phyloP scores from a whole-genome alignment of 2,113 vertebrate species.

The Morphnarchus princeps region DNA sequence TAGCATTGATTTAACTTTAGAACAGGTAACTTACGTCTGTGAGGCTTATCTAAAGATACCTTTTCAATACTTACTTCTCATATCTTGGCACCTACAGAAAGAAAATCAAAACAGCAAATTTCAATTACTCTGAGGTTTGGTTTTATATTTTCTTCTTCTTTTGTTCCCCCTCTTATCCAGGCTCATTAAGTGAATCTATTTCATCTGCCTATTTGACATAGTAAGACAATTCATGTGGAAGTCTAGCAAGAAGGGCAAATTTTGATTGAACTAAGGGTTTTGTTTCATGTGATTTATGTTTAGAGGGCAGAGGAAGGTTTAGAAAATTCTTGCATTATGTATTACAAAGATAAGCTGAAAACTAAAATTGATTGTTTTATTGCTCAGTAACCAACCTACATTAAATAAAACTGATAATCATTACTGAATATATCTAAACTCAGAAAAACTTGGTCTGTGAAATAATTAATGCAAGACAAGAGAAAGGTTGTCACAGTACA shows the following conservation, averaged over 20 bases:
- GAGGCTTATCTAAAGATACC: background rate
- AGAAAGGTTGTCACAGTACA: background rate
- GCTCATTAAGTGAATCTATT: background rate
- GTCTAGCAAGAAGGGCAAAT: background rate
- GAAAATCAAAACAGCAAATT: background rate
- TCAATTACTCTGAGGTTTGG: background rate
- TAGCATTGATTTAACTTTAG: background rate
- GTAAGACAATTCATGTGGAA: background rate
- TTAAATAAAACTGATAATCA: background rate
- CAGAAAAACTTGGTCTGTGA: background rate
- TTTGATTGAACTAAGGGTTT: background rate
- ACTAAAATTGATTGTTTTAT: background rate
- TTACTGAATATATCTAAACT: background rate
- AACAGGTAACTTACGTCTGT: background rate
- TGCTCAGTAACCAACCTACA: background rate
- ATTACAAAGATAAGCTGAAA: background rate
- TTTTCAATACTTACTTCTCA: background rate
- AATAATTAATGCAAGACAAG: background rate
- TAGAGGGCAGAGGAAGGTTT: background rate
- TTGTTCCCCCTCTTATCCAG: background rate
- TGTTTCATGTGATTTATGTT: background rate
- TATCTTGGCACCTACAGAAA: background rate
- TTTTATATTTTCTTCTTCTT: background rate
- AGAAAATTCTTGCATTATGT: background rate
- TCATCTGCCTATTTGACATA: background rate